Conservation (phyloP, 2,888 invertebrate species). For the Spisula solida region DNA sequence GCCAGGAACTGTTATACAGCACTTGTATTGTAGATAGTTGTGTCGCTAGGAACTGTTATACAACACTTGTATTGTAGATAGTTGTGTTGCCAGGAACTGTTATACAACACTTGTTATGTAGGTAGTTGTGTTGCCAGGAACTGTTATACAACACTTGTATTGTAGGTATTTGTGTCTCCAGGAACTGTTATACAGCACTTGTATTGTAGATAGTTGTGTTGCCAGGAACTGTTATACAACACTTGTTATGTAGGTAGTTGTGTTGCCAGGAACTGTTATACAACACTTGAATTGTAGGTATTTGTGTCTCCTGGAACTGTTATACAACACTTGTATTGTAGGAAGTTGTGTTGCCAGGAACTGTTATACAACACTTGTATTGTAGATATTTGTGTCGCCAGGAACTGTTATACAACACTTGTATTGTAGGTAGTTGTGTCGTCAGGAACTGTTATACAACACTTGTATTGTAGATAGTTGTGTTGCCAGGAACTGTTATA, state of each 20-base stretch:
- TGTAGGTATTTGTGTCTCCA: conserved; percentile 38
- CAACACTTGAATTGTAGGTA: too few relatives aligned
- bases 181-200: conserved; percentile 57
- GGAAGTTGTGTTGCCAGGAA: too few relatives aligned
- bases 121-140: conserved; percentile 45
- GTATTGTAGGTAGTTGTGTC: too few relatives aligned
- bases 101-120: too few relatives aligned
- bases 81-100: conserved; percentile 52
- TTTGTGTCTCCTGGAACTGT: conserved; percentile 47
- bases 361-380: too few relatives aligned
- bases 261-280: conserved; percentile 52
- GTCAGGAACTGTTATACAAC: too few relatives aligned
- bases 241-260: too few relatives aligned
- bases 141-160: too few relatives aligned
- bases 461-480: too few relatives aligned
- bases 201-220: conserved; percentile 52
- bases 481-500: too few relatives aligned
- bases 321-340: conserved; percentile 12
- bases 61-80: conserved; percentile 57
- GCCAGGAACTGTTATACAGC: conserved; percentile 52
- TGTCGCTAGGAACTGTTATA: conserved; percentile 49
- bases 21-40: conserved; percentile 59
- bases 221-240: conserved; percentile 54
- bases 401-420: too few relatives aligned
- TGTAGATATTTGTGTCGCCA: too few relatives aligned